Evolutionary conservation across 2,888 invertebrate species (phyloP).

Genomic region (Enchytraeus crypticus): DNA sequence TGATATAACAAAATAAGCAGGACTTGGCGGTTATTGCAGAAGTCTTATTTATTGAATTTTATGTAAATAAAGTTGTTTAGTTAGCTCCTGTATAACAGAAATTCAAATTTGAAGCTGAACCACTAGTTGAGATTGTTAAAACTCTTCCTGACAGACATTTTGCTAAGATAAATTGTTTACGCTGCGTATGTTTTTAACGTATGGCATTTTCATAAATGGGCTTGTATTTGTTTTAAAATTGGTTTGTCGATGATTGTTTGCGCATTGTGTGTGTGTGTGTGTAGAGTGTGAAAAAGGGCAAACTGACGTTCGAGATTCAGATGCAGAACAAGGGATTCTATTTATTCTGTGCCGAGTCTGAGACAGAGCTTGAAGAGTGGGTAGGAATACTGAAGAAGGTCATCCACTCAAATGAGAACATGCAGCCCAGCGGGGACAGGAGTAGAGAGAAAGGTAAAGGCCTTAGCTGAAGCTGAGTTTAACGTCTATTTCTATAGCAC

Average conservation of each 20-base stretch:
- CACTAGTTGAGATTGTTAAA: too few species aligned
- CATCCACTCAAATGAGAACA: slow-evolving; percentile 55
- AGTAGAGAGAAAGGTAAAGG: slow-evolving; percentile 4
- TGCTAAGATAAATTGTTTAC: too few species aligned
- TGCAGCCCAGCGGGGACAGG: slow-evolving; percentile 9
- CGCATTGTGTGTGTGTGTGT: neutral
- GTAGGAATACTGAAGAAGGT: slow-evolving; percentile 70
- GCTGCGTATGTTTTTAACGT: too few species aligned
- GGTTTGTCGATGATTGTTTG: neutral
- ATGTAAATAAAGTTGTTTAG: too few species aligned
- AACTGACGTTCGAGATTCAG: slow-evolving; percentile 75
- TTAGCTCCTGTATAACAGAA: too few species aligned
- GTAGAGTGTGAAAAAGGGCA: slow-evolving; percentile 71
- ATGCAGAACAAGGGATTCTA: slow-evolving; percentile 79
- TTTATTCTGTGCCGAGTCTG: slow-evolving; percentile 75
- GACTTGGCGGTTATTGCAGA: too few species aligned
- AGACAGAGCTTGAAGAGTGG: slow-evolving; percentile 75
- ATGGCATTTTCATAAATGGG: neutral
- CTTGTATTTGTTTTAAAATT: neutral
- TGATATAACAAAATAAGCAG: too few species aligned
- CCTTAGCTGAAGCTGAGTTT: too few species aligned
- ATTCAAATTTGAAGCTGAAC: too few species aligned
- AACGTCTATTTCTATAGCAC: too few species aligned
- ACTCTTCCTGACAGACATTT: too few species aligned
- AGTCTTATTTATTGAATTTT: too few species aligned